Base-by-base conservation (phyloP, 2,888 invertebrate species). In the Lymantria monacha region DNA sequence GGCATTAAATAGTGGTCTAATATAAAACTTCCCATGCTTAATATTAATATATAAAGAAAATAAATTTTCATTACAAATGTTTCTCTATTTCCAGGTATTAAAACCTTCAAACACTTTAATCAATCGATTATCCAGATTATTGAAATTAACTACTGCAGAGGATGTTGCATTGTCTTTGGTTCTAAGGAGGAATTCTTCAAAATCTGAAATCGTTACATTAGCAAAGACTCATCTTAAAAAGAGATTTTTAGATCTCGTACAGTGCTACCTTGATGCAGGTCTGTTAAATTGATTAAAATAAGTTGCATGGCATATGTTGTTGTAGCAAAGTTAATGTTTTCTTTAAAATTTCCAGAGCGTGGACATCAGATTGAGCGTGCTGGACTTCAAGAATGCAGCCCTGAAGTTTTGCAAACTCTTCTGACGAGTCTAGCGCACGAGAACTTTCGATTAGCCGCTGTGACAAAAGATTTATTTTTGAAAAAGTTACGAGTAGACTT, bases 101-200 rank as follows among this genome's bases (percentile, higher is more conserved):
- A 95, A 95, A 87, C 94, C 96, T 67, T 93, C 96, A 69, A 92
- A 94, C 69, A 95, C 96, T 81, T 93, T 98, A 81, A 94, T 98
- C 82, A 93, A 93, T 76, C 96, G 97, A 79, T 93, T 98, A 72
- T 95, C 96, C 85, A 96, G 96, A 92, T 93, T 96, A 74, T 93
- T 98, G 75, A 96, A 96, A 82, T 94, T 98, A 75, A 95, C 95
- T 57, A 94, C 96, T 70, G 95, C 97, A 44, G 97, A 98, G 89
- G 98, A 98, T 93, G 96, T 98, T 75, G 95, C 96, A 46, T 95
- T 98, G 86, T 96, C 97, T 53, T 92, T 98, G 74, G 96, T 97
- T 57, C 91, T 98, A 63, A 94, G 95, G 66, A 82, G 96, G 61
- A 94, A 96, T 77, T 97, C 97, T 13, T 93, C 94, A 42, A 95